These are phyloP conservation scores for Dipodomys ordii DNA, from an alignment of 2,113 vertebrate genomes.

Conservation along the genomic window DNA sequence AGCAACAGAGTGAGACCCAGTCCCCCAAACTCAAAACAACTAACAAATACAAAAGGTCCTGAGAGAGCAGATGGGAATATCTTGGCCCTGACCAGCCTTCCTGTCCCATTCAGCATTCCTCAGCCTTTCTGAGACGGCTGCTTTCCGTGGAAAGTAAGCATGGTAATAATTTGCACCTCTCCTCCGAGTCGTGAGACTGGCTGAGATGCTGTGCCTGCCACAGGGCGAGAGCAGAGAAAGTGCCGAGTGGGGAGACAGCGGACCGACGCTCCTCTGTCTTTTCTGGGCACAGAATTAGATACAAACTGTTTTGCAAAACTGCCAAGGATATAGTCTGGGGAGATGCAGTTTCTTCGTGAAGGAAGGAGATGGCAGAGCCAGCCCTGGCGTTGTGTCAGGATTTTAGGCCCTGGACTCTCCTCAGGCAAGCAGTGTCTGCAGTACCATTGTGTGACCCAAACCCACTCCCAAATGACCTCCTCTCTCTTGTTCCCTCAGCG, in stretches of 20 bases:
- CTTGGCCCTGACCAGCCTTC: not conserved
- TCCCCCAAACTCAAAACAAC: not conserved
- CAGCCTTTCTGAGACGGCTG: not conserved
- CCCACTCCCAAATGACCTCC: not conserved
- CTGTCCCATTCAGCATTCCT: not conserved
- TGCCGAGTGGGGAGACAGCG: not conserved
- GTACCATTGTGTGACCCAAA: not conserved
- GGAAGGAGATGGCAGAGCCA: not conserved
- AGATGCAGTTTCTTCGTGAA: not conserved
- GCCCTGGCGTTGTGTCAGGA: not conserved
- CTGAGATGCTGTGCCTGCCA: not conserved
- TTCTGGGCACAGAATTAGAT: not conserved
- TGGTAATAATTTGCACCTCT: not conserved
- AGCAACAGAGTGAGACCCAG: not conserved
- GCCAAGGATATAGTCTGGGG: not conserved
- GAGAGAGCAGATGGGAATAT: not conserved
- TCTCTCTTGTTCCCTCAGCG: conserved; percentile 84
- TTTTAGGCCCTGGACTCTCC: not conserved
- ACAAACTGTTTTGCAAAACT: not conserved
- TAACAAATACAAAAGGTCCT: not conserved
- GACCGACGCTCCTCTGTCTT: not conserved
- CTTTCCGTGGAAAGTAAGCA: not conserved
- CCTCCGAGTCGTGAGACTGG: not conserved
- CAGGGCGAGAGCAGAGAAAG: not conserved
- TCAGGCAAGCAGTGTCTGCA: not conserved